Percentiles rank a stretch among this genome's conserved stretches.
Conservation (phyloP, 2,888 invertebrate genomes). For the Desoria tigrina region DNA sequence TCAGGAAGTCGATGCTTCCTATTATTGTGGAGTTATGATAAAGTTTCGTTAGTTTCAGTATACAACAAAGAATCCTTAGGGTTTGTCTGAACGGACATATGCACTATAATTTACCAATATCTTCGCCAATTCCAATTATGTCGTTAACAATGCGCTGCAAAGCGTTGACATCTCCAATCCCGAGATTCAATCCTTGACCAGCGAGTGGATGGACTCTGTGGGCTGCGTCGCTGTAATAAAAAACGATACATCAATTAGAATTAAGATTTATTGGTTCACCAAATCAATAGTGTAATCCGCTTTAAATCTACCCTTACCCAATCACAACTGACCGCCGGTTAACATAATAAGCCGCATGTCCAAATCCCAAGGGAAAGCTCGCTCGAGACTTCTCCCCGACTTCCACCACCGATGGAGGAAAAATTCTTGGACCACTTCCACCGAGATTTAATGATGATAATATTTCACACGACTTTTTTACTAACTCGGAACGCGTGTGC, state of each 20-base stretch:
- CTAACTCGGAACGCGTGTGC: conserved; percentile 59
- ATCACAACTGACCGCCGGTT: conserved; percentile 78
- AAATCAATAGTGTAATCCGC: neutral
- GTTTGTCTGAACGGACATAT: neutral
- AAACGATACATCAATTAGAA: neutral
- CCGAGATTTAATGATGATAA: conserved; percentile 37
- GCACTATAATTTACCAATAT: conserved; percentile 63
- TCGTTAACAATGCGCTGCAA: conserved; percentile 72
- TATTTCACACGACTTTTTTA: conserved; percentile 44
- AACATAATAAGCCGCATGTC: conserved; percentile 84
- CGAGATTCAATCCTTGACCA: conserved; percentile 96
- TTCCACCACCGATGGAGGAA: conserved; percentile 47
- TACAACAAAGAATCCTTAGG: neutral
- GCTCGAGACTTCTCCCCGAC: conserved; percentile 68
- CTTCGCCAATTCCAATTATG: conserved; percentile 71
- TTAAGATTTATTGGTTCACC: neutral
- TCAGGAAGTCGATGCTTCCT: conserved; percentile 57
- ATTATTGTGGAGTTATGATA: neutral
- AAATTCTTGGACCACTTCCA: conserved; percentile 36
- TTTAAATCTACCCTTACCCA: conserved; percentile 65
- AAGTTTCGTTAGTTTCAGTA: neutral
- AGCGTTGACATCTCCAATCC: conserved; percentile 85
- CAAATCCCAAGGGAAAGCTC: conserved; percentile 87
- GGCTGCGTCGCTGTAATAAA: conserved; percentile 74
- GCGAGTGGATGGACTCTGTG: conserved; percentile 94